Conservation (phyloP, 2,888 invertebrate genomes). For the Torymus texanus region DNA sequence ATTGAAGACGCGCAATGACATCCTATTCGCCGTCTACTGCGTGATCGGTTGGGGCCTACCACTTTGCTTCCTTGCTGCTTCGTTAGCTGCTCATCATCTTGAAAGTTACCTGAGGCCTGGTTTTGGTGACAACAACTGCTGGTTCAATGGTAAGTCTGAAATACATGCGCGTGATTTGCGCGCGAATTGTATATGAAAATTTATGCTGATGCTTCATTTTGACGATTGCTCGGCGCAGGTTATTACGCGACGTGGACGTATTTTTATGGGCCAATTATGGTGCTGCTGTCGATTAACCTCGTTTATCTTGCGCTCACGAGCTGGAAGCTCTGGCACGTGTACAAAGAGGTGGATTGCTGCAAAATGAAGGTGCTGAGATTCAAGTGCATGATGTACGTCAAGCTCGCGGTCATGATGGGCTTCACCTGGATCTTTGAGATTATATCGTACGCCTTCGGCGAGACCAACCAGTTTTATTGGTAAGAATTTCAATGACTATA, state of each 20-base stretch:
- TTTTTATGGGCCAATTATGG: constrained; percentile 82
- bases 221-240: constrained; percentile 18
- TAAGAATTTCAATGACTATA: constrained; percentile 57
- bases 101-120: constrained; percentile 79
- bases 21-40: constrained; percentile 78
- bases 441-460: constrained; percentile 71
- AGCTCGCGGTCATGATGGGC: constrained; percentile 83
- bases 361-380: constrained; percentile 74
- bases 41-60: constrained; percentile 80
- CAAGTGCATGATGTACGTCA: constrained; percentile 81
- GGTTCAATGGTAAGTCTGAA: constrained; percentile 79
- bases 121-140: constrained; percentile 79
- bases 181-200: no score
- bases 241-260: constrained; percentile 78
- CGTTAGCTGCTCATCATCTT: constrained; percentile 77
- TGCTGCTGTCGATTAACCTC: constrained; percentile 78
- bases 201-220: no score
- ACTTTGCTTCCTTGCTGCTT: constrained; percentile 76
- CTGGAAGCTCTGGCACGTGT: constrained; percentile 78
- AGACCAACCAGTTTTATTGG: constrained; percentile 65
- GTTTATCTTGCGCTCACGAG: constrained; percentile 79
- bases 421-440: constrained; percentile 85
- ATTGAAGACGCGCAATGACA: constrained; percentile 76
- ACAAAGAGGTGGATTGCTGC: constrained; percentile 72
- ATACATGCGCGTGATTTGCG: not conserved